A percentile compares a stretch with the other conserved stretches of the same genome.
Evolutionary conservation across 2,113 vertebrate genomes (phyloP).

Genomic region (Gavia stellata): DNA sequence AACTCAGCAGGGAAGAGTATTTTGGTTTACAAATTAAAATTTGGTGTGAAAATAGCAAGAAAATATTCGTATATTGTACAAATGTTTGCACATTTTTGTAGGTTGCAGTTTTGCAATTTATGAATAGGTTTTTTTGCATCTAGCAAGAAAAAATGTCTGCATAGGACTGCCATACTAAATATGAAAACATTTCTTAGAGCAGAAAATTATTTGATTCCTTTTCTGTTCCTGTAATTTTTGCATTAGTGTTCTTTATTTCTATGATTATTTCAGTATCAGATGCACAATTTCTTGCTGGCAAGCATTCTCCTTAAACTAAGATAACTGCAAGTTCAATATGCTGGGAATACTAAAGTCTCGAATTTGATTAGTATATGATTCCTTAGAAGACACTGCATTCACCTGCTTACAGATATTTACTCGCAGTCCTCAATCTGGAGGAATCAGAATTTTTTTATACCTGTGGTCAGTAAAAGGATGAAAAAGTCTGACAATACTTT

Average conservation of each 20-base stretch:
- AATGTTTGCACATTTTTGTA: not conserved
- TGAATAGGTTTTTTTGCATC: not conserved
- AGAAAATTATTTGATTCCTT: not conserved
- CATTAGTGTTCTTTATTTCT: not conserved
- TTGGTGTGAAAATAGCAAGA: not conserved
- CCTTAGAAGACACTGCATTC: not conserved
- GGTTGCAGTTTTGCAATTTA: not conserved
- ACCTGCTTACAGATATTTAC: not conserved
- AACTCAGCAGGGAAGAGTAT: not conserved
- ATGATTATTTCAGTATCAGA: not conserved
- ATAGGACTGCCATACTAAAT: not conserved
- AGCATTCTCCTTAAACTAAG: not conserved
- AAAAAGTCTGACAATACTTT: not conserved
- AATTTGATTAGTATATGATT: not conserved
- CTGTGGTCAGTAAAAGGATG: not conserved
- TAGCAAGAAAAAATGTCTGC: not conserved
- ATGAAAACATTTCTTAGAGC: not conserved
- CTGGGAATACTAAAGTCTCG: not conserved
- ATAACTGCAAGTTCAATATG: not conserved
- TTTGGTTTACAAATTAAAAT: not conserved
- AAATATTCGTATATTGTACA: not conserved
- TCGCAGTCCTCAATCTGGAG: not conserved
- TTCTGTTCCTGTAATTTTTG: not conserved
- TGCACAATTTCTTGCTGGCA: not conserved
- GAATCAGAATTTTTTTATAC: not conserved